Conservation (phyloP, 2,113 vertebrate genomes). For the Pelobates fuscus region DNA sequence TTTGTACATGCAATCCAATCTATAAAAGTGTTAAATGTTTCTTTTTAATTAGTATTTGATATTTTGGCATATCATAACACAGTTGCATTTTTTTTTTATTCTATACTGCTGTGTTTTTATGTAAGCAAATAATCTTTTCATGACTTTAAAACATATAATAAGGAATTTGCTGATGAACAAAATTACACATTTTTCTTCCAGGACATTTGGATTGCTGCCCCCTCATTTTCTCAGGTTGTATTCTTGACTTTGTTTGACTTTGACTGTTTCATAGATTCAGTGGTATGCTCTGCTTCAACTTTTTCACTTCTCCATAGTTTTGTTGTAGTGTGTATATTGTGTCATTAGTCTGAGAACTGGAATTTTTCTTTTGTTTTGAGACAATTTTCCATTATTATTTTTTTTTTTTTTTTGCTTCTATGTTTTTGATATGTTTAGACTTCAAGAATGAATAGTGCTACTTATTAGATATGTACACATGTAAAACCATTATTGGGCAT, state of each 20-base stretch:
- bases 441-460: too few species aligned
- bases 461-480: too few species aligned
- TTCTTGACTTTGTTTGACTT: slow-evolving; percentile 42
- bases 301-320: slow-evolving; percentile 29
- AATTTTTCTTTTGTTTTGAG: not conserved
- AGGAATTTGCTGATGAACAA: slow-evolving; percentile 36
- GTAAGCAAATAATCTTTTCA: slow-evolving; percentile 11
- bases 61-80: slow-evolving; percentile 2
- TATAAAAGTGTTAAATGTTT: slow-evolving; percentile 4
- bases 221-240: slow-evolving; percentile 51
- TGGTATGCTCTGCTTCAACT: slow-evolving; percentile 39
- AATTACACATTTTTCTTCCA: slow-evolving; percentile 47
- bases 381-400: slow-evolving; percentile 6
- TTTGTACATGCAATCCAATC: slow-evolving; percentile 10
- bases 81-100: not conserved
- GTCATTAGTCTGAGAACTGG: slow-evolving; percentile 21
- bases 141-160: slow-evolving; percentile 5
- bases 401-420: not conserved
- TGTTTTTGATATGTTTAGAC: too few species aligned
- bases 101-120: slow-evolving; percentile 24
- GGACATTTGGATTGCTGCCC: slow-evolving; percentile 51
- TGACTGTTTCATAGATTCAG: slow-evolving; percentile 32
- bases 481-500: too few species aligned
- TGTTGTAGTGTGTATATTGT: slow-evolving; percentile 40
- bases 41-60: not conserved